Percentiles rank a stretch among this genome's conserved stretches.
Evolutionary conservation across 2,113 vertebrate species (phyloP).

Genomic region (Zootoca vivipara): DNA sequence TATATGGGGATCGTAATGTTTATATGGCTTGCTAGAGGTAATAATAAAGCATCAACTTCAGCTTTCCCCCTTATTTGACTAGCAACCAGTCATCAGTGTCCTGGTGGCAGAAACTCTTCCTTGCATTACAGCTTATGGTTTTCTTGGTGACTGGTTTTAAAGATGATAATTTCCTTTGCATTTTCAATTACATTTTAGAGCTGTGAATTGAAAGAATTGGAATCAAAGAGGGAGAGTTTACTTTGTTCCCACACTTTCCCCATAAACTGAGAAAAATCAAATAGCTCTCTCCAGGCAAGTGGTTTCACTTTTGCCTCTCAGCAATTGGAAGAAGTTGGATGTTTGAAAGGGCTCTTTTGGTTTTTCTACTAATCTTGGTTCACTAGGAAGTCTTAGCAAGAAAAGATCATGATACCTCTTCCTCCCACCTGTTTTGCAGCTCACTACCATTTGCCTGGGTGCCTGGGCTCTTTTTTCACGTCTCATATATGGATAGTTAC

Average conservation of each 20-base stretch:
- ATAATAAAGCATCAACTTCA: background rate
- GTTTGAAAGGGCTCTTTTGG: background rate
- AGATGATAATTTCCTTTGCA: background rate
- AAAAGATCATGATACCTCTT: background rate
- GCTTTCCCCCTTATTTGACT: background rate
- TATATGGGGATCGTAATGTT: background rate
- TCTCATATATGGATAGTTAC: background rate
- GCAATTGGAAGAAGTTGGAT: background rate
- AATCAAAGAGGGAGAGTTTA: background rate
- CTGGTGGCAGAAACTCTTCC: background rate
- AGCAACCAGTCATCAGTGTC: background rate
- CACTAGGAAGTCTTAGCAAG: background rate
- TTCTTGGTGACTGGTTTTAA: background rate
- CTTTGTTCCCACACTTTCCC: background rate
- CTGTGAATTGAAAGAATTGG: background rate
- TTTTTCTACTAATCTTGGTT: background rate
- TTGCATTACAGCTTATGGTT: background rate
- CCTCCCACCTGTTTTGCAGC: background rate
- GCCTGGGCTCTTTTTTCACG: too few species aligned
- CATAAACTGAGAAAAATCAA: background rate
- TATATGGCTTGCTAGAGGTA: background rate
- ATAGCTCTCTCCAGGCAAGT: background rate
- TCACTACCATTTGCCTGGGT: background rate
- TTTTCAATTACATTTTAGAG: background rate
- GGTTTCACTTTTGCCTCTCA: background rate